Conservation (phyloP, 2,113 vertebrate species). For the Hippocampus barbouri region DNA sequence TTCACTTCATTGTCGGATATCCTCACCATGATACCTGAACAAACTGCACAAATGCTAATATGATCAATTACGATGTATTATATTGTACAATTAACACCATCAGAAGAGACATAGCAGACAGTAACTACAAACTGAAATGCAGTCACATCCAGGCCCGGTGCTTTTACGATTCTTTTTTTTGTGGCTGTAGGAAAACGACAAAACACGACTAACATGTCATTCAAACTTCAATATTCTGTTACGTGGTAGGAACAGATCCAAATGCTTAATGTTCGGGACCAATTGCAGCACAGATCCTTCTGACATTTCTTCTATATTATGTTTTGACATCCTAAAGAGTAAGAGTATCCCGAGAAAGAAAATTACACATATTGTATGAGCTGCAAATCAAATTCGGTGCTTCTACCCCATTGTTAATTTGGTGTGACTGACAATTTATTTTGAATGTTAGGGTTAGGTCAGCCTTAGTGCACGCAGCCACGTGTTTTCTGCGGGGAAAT, state of each 20-base stretch:
- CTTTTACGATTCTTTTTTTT: not conserved
- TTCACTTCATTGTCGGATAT: constrained; percentile 47
- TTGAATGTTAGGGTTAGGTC: constrained; percentile 69
- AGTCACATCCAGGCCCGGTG: not conserved
- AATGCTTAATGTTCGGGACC: no score
- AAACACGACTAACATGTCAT: no score
- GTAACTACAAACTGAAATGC: not conserved
- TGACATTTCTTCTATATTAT: no score
- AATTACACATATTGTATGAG: not conserved
- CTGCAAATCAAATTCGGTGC: not conserved
- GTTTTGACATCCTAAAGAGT: not conserved
- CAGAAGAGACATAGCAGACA: not conserved
- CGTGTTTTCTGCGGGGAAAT: constrained; percentile 78
- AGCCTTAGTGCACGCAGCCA: constrained; percentile 75
- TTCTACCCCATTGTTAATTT: not conserved
- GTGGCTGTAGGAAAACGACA: no score
- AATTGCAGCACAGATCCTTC: no score
- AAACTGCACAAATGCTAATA: constrained; percentile 1
- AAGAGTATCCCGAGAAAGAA: not conserved
- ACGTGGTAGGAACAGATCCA: no score
- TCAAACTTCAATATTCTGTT: no score
- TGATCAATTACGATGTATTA: not conserved
- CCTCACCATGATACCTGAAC: not conserved
- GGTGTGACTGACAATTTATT: not conserved
- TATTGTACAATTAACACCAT: not conserved